Evolutionary conservation across 2,113 vertebrate species (phyloP).

Genomic region (Toxotes jaculatrix): DNA sequence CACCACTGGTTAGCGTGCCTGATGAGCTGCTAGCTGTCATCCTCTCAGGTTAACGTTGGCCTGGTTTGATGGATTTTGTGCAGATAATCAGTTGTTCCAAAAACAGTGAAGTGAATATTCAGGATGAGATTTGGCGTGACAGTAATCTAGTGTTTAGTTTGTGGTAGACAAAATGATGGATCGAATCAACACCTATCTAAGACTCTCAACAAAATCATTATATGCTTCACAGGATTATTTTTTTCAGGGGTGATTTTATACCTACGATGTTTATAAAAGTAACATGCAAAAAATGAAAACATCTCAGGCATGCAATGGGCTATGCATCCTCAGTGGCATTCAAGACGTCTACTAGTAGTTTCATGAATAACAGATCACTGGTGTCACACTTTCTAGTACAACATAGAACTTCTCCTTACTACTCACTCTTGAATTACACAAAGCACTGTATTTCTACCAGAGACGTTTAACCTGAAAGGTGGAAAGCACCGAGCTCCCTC

Average conservation of each 20-base stretch:
- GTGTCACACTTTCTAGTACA: neutral
- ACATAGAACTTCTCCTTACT: neutral
- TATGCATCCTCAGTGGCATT: neutral
- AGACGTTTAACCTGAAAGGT: constrained; percentile 22
- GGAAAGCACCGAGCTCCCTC: neutral
- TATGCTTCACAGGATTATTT: neutral
- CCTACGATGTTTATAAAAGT: neutral
- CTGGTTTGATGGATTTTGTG: constrained; percentile 11
- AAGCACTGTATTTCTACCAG: neutral
- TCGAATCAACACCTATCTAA: neutral
- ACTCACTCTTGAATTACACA: neutral
- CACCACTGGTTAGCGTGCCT: neutral
- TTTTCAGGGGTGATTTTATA: neutral
- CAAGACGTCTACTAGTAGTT: neutral
- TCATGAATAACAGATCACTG: constrained; percentile 6
- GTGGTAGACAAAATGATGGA: neutral
- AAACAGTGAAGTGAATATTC: constrained; percentile 12
- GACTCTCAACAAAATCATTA: neutral
- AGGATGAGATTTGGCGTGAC: neutral
- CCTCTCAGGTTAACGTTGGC: neutral
- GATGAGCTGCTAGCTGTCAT: constrained; percentile 9
- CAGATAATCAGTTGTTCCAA: neutral
- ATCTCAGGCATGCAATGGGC: neutral
- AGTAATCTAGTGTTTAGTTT: neutral
- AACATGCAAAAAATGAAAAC: neutral